A percentile compares a stretch with the other conserved stretches of the same genome.
phyloP scores from a whole-genome alignment of 2,797 vertebrate genomes.

The Lepilemur ruficaudatus region DNA sequence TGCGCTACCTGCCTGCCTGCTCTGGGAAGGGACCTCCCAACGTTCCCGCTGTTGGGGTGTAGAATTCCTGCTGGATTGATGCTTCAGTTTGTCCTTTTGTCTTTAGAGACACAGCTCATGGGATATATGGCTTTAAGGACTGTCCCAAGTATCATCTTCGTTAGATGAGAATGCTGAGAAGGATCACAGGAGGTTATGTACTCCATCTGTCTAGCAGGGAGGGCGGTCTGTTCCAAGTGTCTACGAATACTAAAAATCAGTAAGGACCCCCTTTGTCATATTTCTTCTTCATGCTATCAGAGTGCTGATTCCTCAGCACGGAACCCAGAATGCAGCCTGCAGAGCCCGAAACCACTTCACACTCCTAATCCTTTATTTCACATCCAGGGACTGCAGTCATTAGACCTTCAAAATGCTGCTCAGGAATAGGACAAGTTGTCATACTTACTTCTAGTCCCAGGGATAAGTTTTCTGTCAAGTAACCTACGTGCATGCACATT shows the following conservation, averaged over 20 bases:
- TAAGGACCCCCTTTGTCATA: neutral
- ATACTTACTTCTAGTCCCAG: slow-evolving; percentile 22
- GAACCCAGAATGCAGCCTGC: neutral
- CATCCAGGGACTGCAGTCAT: neutral
- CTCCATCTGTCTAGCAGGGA: neutral
- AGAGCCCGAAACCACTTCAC: neutral
- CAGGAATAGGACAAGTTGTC: neutral
- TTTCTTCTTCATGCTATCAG: neutral
- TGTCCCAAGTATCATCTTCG: neutral
- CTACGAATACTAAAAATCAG: neutral
- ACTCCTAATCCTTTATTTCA: neutral
- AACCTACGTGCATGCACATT: neutral
- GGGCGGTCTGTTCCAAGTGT: neutral
- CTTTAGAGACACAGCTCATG: neutral
- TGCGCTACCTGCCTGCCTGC: neutral
- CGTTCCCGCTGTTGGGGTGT: fast-evolving
- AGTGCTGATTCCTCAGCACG: neutral
- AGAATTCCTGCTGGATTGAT: neutral
- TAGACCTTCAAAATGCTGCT: neutral
- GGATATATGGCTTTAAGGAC: neutral
- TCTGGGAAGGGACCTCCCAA: neutral
- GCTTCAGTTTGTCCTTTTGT: neutral
- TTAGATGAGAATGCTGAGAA: neutral
- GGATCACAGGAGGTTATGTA: neutral
- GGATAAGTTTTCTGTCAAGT: neutral